These are phyloP conservation scores for Elymnias hypermnestra DNA, from an alignment of 1,140 invertebrate genomes.

Conservation along the genomic window DNA sequence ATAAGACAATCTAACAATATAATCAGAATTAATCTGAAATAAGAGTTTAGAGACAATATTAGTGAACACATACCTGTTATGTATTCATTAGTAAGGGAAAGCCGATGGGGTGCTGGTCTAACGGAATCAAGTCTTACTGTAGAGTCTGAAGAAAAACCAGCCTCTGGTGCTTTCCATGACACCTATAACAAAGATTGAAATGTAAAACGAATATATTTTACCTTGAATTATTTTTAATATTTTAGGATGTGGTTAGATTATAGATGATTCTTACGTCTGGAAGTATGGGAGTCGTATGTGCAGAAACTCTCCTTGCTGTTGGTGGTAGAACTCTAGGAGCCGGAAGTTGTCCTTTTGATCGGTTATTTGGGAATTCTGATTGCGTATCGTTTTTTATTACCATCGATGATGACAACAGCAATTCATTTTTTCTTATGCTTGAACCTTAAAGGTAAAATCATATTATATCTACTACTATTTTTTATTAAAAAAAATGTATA, in stretches of 20 bases:
- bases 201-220: neutral
- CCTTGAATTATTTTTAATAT: neutral
- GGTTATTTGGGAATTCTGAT: conserved; percentile 69
- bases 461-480: neutral
- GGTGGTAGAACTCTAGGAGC: conserved; percentile 43
- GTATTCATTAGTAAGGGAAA: conserved; percentile 70
- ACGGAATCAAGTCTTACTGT: conserved; percentile 52
- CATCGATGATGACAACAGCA: conserved; percentile 76
- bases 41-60: no score
- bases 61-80: conserved; percentile 67
- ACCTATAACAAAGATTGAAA: conserved; percentile 29
- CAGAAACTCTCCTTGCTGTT: conserved; percentile 49
- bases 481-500: neutral
- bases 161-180: conserved; percentile 67
- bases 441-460: no score
- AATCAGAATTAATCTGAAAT: no score
- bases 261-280: conserved; percentile 47
- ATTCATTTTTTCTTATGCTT: conserved; percentile 74
- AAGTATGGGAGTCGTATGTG: conserved; percentile 53
- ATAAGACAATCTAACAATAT: no score
- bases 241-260: no score
- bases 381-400: conserved; percentile 84
- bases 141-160: conserved; percentile 55
- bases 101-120: conserved; percentile 60
- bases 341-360: conserved; percentile 44